Percentiles rank a stretch among this genome's conserved stretches.
Evolutionary conservation across 2,888 invertebrate genomes (phyloP).

Genomic region (Antheraea assamensis): DNA sequence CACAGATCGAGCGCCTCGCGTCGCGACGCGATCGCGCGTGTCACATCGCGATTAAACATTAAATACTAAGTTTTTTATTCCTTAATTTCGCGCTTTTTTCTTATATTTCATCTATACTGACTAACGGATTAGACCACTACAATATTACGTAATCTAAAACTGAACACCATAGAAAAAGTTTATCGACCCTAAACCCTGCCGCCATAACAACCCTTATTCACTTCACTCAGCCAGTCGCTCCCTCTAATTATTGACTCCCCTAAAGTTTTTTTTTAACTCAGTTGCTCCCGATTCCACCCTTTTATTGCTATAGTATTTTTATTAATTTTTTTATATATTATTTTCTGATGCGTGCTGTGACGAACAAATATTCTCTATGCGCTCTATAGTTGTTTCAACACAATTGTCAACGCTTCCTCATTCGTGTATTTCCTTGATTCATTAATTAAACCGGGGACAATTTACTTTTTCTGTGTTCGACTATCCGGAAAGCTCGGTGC

Average conservation of each 20-base stretch:
- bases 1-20: slow-evolving; percentile 72
- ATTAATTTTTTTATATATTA: slow-evolving; percentile 52
- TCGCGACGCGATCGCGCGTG: slow-evolving; percentile 54
- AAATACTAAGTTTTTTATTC: slow-evolving; percentile 6
- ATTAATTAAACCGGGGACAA: slow-evolving; percentile 49
- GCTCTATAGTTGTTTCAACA: slow-evolving; percentile 40
- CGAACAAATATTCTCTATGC: slow-evolving; percentile 34
- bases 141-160: slow-evolving; percentile 7
- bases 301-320: slow-evolving; percentile 70
- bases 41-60: slow-evolving; percentile 59
- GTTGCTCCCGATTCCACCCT: slow-evolving; percentile 62
- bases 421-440: slow-evolving; percentile 48
- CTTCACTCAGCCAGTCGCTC: slow-evolving; percentile 71
- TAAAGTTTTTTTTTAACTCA: slow-evolving; percentile 68
- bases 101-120: not conserved
- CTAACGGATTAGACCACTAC: not conserved
- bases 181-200: slow-evolving; percentile 71
- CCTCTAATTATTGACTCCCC: slow-evolving; percentile 81
- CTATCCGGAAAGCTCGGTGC: slow-evolving; percentile 54
- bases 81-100: not conserved
- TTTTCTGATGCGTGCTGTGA: slow-evolving; percentile 36
- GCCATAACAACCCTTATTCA: slow-evolving; percentile 78
- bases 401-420: slow-evolving; percentile 50
- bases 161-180: slow-evolving; percentile 52
- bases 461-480: slow-evolving; percentile 54